phyloP scores from a whole-genome alignment of 2,113 vertebrate species.

The Hystrix brachyura region DNA sequence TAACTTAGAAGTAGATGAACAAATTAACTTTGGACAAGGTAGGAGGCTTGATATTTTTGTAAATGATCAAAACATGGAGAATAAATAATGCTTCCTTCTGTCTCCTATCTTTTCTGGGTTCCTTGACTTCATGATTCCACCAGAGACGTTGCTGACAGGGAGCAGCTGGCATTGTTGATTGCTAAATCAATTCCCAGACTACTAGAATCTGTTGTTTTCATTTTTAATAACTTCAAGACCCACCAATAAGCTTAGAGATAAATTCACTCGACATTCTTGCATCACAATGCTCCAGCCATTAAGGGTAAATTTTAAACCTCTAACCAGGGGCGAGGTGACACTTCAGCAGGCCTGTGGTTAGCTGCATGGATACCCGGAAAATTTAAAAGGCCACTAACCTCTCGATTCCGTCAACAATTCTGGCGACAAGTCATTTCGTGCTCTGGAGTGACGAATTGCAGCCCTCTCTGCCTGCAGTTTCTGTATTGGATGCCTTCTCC shows the following conservation, averaged over 20 bases:
- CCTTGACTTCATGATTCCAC: constrained; percentile 49
- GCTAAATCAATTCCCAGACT: constrained; percentile 18
- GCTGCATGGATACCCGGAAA: neutral
- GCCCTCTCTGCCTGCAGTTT: neutral
- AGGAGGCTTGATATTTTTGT: constrained; percentile 30
- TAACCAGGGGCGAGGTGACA: neutral
- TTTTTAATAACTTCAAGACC: constrained; percentile 34
- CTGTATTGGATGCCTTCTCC: neutral
- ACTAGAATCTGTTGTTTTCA: constrained; percentile 28
- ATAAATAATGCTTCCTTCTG: constrained; percentile 19
- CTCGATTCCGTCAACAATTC: neutral
- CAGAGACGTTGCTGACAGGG: neutral
- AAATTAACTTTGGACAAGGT: constrained; percentile 36
- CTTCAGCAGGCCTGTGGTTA: neutral
- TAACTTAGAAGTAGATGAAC: neutral
- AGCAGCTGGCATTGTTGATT: neutral
- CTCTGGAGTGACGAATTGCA: neutral
- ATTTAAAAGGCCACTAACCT: neutral
- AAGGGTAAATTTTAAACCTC: neutral
- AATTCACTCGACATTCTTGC: neutral
- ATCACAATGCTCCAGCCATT: neutral
- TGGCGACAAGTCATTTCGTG: neutral
- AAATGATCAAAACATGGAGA: constrained; percentile 17
- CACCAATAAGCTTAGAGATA: neutral
- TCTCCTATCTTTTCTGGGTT: neutral